Conservation (phyloP, 2,797 vertebrate genomes). For the Catamblyrhynchus diadema region DNA sequence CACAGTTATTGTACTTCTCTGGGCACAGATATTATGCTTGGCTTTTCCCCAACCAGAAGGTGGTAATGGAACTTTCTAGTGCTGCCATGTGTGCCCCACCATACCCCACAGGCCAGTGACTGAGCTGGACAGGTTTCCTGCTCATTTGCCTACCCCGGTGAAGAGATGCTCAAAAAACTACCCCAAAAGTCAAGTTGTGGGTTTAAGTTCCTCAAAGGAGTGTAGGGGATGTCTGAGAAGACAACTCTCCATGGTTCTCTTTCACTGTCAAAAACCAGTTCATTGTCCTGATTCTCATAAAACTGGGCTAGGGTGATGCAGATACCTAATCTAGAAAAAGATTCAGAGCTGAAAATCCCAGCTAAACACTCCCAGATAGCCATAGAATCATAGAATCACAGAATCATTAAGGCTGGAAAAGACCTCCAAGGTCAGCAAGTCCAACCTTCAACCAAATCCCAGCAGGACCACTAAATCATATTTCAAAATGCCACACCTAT, state of each 20-base stretch:
- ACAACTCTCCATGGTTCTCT: rapidly evolving
- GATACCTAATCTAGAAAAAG: not conserved
- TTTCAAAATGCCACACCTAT: rapidly evolving
- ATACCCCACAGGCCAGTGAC: not conserved
- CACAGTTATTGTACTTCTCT: not conserved
- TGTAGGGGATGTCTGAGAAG: not conserved
- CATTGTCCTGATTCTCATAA: not conserved
- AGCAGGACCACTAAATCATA: not conserved
- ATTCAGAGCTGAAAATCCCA: not conserved
- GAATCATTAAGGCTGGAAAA: not conserved
- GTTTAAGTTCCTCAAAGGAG: not conserved
- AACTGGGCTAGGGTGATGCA: not conserved
- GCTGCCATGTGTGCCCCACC: not conserved
- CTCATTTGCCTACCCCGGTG: rapidly evolving
- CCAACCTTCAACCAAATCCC: not conserved
- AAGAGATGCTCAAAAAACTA: not conserved
- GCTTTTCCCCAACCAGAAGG: not conserved
- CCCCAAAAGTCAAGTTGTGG: not conserved
- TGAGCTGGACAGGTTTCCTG: not conserved
- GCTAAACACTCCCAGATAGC: not conserved
- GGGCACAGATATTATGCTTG: not conserved
- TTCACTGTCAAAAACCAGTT: not conserved
- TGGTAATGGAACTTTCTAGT: not conserved
- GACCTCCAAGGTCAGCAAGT: not conserved
- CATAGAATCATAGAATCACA: not conserved